Evolutionary conservation across 2,797 vertebrate species (phyloP), one percentile per base, ranked within the genome.

Genomic region (Mus minutoides): DNA sequence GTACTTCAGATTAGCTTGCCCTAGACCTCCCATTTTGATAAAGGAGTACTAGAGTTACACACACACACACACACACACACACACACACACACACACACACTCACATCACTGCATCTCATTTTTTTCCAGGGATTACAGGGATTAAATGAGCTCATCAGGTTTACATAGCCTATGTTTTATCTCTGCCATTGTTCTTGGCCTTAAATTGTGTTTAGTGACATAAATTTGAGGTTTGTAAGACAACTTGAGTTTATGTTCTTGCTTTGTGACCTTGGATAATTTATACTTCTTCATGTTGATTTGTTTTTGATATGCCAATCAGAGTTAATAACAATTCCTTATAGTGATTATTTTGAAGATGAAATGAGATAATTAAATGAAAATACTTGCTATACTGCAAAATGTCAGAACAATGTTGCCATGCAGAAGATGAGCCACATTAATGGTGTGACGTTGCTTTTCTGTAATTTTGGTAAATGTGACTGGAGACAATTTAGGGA

Each of bases 261-360:
- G 17, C 31, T 92, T 0, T 94, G 2, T 77, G 43, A 91, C 69
- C 46, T 56, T 89, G 26, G 34, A 67, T 88, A 83, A 83, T 52
- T 93, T 26, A 43, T 62, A 92, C 34, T 69, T 96, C 88, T 94
- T 94, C 71, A 92, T 89, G 60, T 26, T 84, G 75, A 79, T 34
- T 52, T 82, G 87, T 86, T 80, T 19, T 58, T 94, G 37, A 54
- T 88, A 13, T 88, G 24, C 17, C 60, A 52, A 64, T 92, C 88
- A 24, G 43, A 31, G 84, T 83, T 90, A 84, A 84, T 82, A 49
- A 69, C 2, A 89, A 6, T 29, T 92, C 58, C 26, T 69, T 92
- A 49, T 26, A 16, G 21, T 2, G 62, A 54, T 86, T 89, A 73
- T 11, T 82, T 12, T 46, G 43, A 95, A 16, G 71, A 75, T 29